phyloP scores from a whole-genome alignment of 1,140 invertebrate species.

The Onthophagus taurus region DNA sequence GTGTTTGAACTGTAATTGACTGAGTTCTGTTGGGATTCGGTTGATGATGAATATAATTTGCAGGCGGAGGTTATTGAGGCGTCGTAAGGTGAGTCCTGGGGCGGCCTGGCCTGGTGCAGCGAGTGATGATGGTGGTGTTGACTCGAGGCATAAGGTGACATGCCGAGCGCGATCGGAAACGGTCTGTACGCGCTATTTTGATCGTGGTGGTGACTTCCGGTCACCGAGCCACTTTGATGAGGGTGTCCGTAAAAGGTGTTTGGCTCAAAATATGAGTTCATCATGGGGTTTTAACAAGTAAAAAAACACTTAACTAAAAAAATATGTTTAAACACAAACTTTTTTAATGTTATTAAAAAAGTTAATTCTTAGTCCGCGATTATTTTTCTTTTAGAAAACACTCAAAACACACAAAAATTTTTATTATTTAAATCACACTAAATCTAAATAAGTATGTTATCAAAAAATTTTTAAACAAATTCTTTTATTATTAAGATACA shows the following conservation, averaged over 20 bases:
- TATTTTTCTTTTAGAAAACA: too few relatives aligned
- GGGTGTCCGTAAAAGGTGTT: conserved; percentile 86
- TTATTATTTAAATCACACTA: too few relatives aligned
- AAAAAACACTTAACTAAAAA: too few relatives aligned
- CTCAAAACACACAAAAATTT: too few relatives aligned
- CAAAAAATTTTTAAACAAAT: too few relatives aligned
- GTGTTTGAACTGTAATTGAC: conserved; percentile 47
- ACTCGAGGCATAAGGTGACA: conserved; percentile 68
- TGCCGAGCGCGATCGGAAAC: conserved; percentile 72
- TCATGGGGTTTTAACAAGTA: conserved; percentile 38
- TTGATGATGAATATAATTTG: conserved; percentile 66
- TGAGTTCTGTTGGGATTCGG: conserved; percentile 49
- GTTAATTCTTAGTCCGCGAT: too few relatives aligned
- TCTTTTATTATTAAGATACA: too few relatives aligned
- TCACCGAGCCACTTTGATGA: conserved; percentile 56
- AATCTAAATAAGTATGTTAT: too few relatives aligned
- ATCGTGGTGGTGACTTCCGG: conserved; percentile 58
- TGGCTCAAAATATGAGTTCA: conserved; percentile 95
- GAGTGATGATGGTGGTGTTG: conserved; percentile 68
- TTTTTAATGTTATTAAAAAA: too few relatives aligned
- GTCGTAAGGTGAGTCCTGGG: conserved; percentile 81
- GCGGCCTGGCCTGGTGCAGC: conserved; percentile 66
- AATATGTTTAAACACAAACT: too few relatives aligned
- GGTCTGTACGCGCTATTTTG: conserved; percentile 64
- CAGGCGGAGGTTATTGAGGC: conserved; percentile 79